A percentile compares a stretch with the other conserved stretches of the same genome.
phyloP scores from a whole-genome alignment of 2,113 vertebrate genomes.

The Mesembrinibis cayennensis region DNA sequence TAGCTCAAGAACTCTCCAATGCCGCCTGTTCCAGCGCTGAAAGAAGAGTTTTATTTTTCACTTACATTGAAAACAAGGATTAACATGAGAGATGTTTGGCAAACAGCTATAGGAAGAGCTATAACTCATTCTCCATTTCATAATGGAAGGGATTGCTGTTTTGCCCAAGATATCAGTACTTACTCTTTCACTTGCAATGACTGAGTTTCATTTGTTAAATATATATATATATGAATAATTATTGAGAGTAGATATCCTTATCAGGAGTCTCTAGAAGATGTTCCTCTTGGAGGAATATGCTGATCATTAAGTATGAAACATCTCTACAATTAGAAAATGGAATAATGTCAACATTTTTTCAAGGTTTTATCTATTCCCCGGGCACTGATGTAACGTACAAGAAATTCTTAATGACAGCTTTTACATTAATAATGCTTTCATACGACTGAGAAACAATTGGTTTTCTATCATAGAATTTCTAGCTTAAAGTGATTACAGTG shows the following conservation, averaged over 20 bases:
- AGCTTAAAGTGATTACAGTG: background rate
- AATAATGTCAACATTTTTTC: background rate
- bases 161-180: background rate
- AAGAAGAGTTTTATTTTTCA: background rate
- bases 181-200: background rate
- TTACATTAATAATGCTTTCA: background rate
- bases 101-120: background rate
- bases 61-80: background rate
- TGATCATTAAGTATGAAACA: background rate
- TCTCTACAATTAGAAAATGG: background rate
- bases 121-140: background rate
- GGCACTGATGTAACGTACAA: fast-evolving
- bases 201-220: background rate
- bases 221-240: background rate
- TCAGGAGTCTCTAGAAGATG: background rate
- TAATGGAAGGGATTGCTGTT: background rate
- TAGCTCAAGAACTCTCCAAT: background rate
- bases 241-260: background rate
- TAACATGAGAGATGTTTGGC: background rate
- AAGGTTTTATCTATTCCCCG: background rate
- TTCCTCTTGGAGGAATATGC: background rate
- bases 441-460: background rate
- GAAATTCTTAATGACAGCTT: background rate
- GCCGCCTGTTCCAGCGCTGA: background rate
- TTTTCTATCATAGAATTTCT: background rate